These are phyloP conservation scores for Stratiomys singularior DNA, from an alignment of 2,888 invertebrate species.

Conservation along the genomic window DNA sequence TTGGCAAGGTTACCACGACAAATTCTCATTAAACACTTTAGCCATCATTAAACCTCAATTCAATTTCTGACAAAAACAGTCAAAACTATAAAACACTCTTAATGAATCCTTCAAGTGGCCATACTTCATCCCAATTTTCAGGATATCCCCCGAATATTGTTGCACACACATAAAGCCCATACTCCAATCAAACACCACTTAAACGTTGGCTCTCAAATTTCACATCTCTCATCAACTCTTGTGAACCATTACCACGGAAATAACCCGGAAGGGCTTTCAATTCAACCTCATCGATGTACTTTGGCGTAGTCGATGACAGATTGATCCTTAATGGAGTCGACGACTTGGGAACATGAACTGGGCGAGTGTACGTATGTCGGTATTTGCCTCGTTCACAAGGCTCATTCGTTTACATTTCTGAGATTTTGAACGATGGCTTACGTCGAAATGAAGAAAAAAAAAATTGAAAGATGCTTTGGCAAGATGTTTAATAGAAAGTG, in stretches of 20 bases:
- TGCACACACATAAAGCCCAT: no score
- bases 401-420: background rate
- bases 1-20: no score
- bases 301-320: slow-evolving; percentile 33
- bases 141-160: no score
- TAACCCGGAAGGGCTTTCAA: slow-evolving; percentile 20
- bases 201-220: background rate
- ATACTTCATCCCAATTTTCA: no score
- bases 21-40: no score
- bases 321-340: slow-evolving; percentile 45
- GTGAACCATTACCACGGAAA: slow-evolving; percentile 1
- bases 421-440: slow-evolving; percentile 34
- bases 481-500: slow-evolving; percentile 33
- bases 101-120: no score
- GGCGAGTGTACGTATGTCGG: background rate
- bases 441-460: slow-evolving; percentile 37
- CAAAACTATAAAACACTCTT: no score
- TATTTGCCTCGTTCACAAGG: background rate
- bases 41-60: no score
- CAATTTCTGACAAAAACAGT: no score
- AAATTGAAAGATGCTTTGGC: slow-evolving; percentile 5
- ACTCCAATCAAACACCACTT: no score
- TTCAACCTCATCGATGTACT: slow-evolving; percentile 24
- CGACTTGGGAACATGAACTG: background rate
- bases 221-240: background rate